phyloP scores from a whole-genome alignment of 2,113 vertebrate genomes.

The Lasiurus cinereus region DNA sequence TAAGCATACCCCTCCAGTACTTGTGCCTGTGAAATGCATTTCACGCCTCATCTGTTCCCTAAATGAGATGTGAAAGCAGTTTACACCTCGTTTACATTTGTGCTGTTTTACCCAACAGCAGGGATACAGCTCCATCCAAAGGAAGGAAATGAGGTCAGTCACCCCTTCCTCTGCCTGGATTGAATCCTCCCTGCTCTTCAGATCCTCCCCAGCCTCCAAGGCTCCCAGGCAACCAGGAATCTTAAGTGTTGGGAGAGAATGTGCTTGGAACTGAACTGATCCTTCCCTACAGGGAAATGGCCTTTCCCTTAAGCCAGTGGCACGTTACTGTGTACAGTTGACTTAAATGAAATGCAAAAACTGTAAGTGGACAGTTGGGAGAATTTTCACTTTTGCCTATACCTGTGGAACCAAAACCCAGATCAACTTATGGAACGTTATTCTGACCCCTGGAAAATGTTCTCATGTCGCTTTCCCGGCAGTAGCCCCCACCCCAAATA shows the following conservation, averaged over 20 bases:
- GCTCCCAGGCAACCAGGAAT: slow-evolving; percentile 44
- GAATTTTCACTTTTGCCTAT: not conserved
- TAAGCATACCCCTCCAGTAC: slow-evolving; percentile 79
- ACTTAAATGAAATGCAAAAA: slow-evolving; percentile 35
- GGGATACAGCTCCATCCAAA: slow-evolving; percentile 80
- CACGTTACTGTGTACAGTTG: not conserved
- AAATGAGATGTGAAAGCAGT: slow-evolving; percentile 90
- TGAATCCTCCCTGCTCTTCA: slow-evolving; percentile 11
- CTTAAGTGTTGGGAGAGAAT: not conserved
- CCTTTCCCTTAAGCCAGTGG: not conserved
- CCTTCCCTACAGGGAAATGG: not conserved
- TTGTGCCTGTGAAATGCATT: slow-evolving; percentile 86
- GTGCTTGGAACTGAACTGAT: not conserved
- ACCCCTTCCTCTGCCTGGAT: slow-evolving; percentile 80
- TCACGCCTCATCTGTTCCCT: slow-evolving; percentile 89
- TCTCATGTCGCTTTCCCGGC: not conserved
- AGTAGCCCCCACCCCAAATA: not conserved
- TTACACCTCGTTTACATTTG: slow-evolving; percentile 89
- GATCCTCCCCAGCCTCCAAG: slow-evolving; percentile 50
- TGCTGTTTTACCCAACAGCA: slow-evolving; percentile 82
- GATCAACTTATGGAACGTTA: not conserved
- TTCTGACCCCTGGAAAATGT: not conserved
- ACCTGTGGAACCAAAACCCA: not conserved
- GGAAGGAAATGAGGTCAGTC: slow-evolving; percentile 85
- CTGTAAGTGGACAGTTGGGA: not conserved